Base-by-base conservation (phyloP, 2,113 vertebrate species). In the Notarius lentiginosus region DNA sequence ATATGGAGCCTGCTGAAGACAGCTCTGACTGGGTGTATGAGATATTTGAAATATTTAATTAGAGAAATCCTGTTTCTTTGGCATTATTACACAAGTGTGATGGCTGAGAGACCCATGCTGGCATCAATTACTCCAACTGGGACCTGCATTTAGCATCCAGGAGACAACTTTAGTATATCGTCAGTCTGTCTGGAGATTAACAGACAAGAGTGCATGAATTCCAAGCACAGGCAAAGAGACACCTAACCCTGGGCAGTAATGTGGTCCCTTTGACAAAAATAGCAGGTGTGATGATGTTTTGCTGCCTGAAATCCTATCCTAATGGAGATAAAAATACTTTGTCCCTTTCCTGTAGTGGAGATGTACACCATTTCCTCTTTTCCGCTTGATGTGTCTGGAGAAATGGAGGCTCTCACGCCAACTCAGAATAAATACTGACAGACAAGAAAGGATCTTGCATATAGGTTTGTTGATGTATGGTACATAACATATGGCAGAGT, bases 281-380 rank as follows among this genome's bases (percentile, higher is more conserved):
- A 95, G 94, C 85, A 92, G 86, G 92, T 89, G 93, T 91, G 86
- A 90, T 90, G 86, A 85, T 93, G 89, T 93, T 93, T 68, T 90
- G 92, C 92, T 94, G 94, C 95, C 95, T 93, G 65, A 94, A 96
- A 95, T 95, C 94, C 92, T 94, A 96, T 88, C 93, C 90, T n/a
- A 75, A 47, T 70, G 68, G 88, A 87, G 20, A 93, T 94, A 95
- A 88, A 95, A 95, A 90, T 91, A 92, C 90, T 90, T 79, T 90
- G 89, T 89, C 92, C 90, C 91, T 90, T 90, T 94, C 56, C 84
- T 56, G 91, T 85, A 89, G 89, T 88, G 72, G 77, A 41, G 87
- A 86, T 85, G 61, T 53, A 30, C 15, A 82, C 84, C 20, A 79
- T 82, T 58, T 85, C 72, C 34, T 77, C 75, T 87, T 77, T 83